A percentile compares a stretch with the other conserved stretches of the same genome.
Conservation (phyloP, 2,888 invertebrate genomes). For the Trichogramma evanescens region DNA sequence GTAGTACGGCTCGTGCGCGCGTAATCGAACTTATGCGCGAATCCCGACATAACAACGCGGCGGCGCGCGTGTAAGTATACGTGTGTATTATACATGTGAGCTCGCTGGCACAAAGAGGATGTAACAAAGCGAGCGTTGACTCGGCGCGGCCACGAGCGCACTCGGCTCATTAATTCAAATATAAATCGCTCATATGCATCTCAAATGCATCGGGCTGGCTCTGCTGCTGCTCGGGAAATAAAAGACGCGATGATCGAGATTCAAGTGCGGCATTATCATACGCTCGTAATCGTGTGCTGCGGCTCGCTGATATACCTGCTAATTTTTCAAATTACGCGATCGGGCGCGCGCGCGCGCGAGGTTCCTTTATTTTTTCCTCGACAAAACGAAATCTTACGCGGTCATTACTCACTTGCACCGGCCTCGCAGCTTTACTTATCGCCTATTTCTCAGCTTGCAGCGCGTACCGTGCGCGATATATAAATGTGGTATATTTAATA, state of each 20-base stretch:
- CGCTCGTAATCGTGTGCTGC: conserved; percentile 23
- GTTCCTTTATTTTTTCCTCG: not conserved
- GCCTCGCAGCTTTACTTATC: not conserved
- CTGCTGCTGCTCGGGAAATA: conserved; percentile 11
- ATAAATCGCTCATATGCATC: conserved; percentile 29
- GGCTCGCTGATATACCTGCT: conserved; percentile 14
- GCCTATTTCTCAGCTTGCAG: not conserved
- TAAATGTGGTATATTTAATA: conserved; percentile 17
- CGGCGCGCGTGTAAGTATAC: too few relatives aligned
- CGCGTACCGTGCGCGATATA: conserved; percentile 1
- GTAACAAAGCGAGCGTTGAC: conserved; percentile 7
- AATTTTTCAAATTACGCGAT: conserved; percentile 20
- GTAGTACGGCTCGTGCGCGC: too few relatives aligned
- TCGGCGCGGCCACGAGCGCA: conserved; percentile 6
- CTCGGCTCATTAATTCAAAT: conserved; percentile 37
- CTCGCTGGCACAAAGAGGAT: not conserved
- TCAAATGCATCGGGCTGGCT: conserved; percentile 29
- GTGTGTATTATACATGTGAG: too few relatives aligned
- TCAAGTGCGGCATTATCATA: conserved; percentile 29
- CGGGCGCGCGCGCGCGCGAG: conserved; percentile 11
- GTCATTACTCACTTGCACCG: too few relatives aligned
- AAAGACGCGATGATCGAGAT: not conserved
- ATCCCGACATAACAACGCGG: too few relatives aligned
- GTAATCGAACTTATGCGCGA: too few relatives aligned
- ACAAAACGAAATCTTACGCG: too few relatives aligned